Evolutionary conservation across 2,888 invertebrate species (phyloP), one percentile per base, ranked within the genome.

Genomic region (Hetaerina titia): DNA sequence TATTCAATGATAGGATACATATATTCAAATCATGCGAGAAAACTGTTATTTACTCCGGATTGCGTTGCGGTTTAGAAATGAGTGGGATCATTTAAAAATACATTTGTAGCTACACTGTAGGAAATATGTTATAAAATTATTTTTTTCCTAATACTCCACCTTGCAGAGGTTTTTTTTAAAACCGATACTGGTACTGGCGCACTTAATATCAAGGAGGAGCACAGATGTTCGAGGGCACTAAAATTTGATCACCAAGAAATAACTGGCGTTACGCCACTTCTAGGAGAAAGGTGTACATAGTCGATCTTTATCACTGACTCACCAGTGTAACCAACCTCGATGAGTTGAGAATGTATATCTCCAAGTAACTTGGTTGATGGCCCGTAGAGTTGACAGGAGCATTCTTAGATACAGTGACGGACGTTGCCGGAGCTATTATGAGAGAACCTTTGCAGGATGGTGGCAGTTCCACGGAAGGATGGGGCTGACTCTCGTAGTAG

Each of bases 401-500:
- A 17, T 95, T 95, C 25, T 95, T 95, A 9, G 96, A 96, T 5
- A 97, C 97, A 94, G 97, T 96, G 22, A 97, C 96, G 94, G 96
- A 96, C 92, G 97, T 97, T 1, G 97, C 97, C 17, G 97, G 96
- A 19, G 97, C 97, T 96, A 97, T 96, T 96, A 97, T 97, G 74
- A 97, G 97, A 4, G 97, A 97, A 6, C 97, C 97, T 96, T 92
- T 92, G 25, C 97, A 96, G 95, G 97, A 97, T 0, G 97, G 97
- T 13, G 97, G 97, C 58, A 97, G 96, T 64, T 97, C 96, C 90
- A 96, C 96, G 89, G 97, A 96, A 96, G 97, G 97, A 95, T 97
- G 97, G 69, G 96, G 96, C 96, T 97, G 97, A 4, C 97, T 97
- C 95, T 97, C 96, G 96, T 97, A 97, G 96, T 97, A 97, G 2